A percentile compares a stretch with the other conserved stretches of the same genome.
Evolutionary conservation across 2,113 vertebrate genomes (phyloP).

Genomic region (Thinocorus orbignyianus): DNA sequence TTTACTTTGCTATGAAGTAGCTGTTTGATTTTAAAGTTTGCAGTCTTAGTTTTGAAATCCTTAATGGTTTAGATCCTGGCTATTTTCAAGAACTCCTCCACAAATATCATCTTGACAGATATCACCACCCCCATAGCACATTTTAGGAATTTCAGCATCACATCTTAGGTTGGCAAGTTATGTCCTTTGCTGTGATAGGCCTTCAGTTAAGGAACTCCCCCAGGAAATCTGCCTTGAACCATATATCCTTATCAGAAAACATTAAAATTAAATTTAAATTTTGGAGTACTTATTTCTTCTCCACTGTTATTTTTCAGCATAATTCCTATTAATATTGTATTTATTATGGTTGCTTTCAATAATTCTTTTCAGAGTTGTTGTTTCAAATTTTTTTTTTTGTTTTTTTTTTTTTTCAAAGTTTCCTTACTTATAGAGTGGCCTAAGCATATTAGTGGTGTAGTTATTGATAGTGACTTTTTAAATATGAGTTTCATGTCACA

Average conservation of each 20-base stretch:
- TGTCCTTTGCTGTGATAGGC: constrained; percentile 48
- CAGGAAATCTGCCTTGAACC: constrained; percentile 54
- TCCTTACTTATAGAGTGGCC: not conserved
- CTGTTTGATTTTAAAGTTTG: constrained; percentile 46
- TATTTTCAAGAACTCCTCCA: constrained; percentile 59
- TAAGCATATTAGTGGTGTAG: not conserved
- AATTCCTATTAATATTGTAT: not conserved
- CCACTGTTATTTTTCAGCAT: not conserved
- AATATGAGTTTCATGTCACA: not conserved
- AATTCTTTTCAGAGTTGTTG: not conserved
- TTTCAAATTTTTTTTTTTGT: not conserved
- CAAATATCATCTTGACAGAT: constrained; percentile 60
- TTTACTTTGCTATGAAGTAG: constrained; percentile 20
- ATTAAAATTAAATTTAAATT: not conserved
- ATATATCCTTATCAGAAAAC: not conserved
- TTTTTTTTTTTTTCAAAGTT: not conserved
- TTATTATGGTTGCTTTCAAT: not conserved
- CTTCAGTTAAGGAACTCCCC: constrained; percentile 45
- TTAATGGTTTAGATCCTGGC: constrained; percentile 28
- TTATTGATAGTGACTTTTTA: not conserved
- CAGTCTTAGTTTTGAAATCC: constrained; percentile 4
- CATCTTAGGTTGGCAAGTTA: constrained; percentile 45
- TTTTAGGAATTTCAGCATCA: constrained; percentile 57
- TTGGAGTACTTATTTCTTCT: not conserved
- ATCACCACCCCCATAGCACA: constrained; percentile 37